These are phyloP conservation scores for Hydroisotoma schaefferi DNA, from an alignment of 2,888 invertebrate genomes.

Conservation along the genomic window DNA sequence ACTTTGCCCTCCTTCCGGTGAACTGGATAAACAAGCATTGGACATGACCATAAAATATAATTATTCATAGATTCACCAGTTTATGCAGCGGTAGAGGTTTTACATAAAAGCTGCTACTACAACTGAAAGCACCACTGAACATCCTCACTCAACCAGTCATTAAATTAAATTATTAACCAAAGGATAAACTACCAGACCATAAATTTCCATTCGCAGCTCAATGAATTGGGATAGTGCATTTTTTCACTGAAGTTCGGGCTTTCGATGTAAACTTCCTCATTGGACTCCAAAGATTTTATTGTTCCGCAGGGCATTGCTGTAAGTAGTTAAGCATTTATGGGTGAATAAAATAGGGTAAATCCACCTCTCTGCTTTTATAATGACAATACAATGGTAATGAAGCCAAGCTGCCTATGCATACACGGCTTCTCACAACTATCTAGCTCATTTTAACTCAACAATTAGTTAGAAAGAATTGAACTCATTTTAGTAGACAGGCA, in stretches of 20 bases:
- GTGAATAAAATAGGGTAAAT: too few relatives aligned
- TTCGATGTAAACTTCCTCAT: constrained; percentile 40
- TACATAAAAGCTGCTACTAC: background rate
- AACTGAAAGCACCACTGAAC: background rate
- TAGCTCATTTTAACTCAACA: too few relatives aligned
- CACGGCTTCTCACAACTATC: too few relatives aligned
- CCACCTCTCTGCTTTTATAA: too few relatives aligned
- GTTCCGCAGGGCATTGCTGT: constrained; percentile 36
- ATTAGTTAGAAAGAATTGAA: too few relatives aligned
- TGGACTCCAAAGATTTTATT: constrained; percentile 12
- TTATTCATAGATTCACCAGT: too few relatives aligned
- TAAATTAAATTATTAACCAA: constrained; percentile 15
- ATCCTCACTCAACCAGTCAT: constrained; percentile 18
- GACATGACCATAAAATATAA: too few relatives aligned
- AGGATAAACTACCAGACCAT: constrained; percentile 21
- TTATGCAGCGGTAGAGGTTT: too few relatives aligned
- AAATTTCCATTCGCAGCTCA: constrained; percentile 42
- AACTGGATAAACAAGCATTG: too few relatives aligned
- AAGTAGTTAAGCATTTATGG: background rate
- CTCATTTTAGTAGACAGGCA: background rate
- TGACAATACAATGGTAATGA: too few relatives aligned
- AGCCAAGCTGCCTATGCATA: too few relatives aligned
- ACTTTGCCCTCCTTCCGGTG: constrained; percentile 3
- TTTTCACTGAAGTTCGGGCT: constrained; percentile 40
- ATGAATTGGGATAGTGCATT: constrained; percentile 35